Evolutionary conservation across 2,888 invertebrate genomes (phyloP).

Genomic region (Lepidochrysops patricia): DNA sequence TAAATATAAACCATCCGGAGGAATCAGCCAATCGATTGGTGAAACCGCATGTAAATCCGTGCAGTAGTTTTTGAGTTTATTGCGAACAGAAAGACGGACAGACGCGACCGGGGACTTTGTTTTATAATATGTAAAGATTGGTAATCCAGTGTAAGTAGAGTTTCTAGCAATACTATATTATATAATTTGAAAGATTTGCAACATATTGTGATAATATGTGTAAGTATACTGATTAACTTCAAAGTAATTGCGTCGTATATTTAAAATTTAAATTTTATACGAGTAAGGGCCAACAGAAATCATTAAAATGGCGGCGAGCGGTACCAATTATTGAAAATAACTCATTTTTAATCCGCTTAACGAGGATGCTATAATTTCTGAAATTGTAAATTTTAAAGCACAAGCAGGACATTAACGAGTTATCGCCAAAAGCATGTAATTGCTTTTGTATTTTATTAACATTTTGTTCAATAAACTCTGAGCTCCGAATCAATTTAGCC

Average conservation of each 20-base stretch:
- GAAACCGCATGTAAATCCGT: too few relatives aligned
- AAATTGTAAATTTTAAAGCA: conserved; percentile 6
- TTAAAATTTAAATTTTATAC: conserved; percentile 1
- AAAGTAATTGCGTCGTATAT: background rate
- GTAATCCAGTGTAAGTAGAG: too few relatives aligned
- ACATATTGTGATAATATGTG: too few relatives aligned
- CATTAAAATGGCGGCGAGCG: conserved; percentile 7
- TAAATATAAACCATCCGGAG: too few relatives aligned
- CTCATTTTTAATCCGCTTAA: conserved; percentile 12
- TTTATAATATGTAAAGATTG: too few relatives aligned
- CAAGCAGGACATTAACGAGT: background rate
- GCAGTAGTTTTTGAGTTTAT: too few relatives aligned
- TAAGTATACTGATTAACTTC: background rate
- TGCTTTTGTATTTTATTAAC: background rate
- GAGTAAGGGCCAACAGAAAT: background rate
- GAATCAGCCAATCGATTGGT: too few relatives aligned
- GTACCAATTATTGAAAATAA: conserved; percentile 10
- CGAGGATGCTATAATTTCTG: conserved; percentile 8
- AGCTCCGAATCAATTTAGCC: background rate
- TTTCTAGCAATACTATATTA: too few relatives aligned
- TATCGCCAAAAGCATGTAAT: background rate
- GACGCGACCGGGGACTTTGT: too few relatives aligned
- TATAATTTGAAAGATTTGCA: too few relatives aligned
- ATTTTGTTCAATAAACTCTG: background rate
- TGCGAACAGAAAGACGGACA: too few relatives aligned